A percentile compares a stretch with the other conserved stretches of the same genome.
phyloP scores from a whole-genome alignment of 2,113 vertebrate species.

The Stegostoma tigrinum region DNA sequence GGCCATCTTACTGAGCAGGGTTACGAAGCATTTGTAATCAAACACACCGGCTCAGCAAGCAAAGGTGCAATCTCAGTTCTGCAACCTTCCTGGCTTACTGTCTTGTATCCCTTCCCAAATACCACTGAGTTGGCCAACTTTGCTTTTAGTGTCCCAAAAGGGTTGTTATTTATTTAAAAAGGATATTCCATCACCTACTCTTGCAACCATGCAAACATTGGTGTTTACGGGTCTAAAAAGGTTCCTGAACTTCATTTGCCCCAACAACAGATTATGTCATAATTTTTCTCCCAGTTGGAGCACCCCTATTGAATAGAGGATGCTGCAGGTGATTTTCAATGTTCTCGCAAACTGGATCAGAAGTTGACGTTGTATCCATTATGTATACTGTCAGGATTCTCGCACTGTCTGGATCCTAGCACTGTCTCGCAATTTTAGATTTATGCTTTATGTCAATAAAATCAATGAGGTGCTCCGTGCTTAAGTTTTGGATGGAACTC shows the following conservation, averaged over 20 bases:
- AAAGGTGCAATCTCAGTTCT: too few species aligned
- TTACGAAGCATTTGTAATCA: too few species aligned
- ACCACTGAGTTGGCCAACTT: too few species aligned
- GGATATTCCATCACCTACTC: too few species aligned
- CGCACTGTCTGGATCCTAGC: not conserved
- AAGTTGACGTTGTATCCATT: not conserved
- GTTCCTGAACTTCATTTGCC: not conserved
- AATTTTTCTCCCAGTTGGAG: not conserved
- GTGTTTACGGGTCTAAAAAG: not conserved
- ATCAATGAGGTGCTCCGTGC: not conserved
- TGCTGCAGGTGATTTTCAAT: not conserved
- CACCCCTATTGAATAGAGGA: not conserved
- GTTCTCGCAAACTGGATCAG: not conserved
- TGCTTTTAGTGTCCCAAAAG: too few species aligned
- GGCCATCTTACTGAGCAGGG: too few species aligned
- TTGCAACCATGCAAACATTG: not conserved
- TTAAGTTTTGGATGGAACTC: not conserved
- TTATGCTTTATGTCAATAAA: not conserved
- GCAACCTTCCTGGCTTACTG: too few species aligned
- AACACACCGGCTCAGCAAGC: too few species aligned
- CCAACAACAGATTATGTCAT: not conserved
- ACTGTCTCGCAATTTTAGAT: not conserved
- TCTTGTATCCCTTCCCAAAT: too few species aligned
- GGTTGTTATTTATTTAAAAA: too few species aligned
- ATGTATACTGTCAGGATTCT: too few species aligned